These are phyloP conservation scores for Paelopatides confundens DNA, from an alignment of 53 echinoderm and acorn worm species.

Conservation along the genomic window DNA sequence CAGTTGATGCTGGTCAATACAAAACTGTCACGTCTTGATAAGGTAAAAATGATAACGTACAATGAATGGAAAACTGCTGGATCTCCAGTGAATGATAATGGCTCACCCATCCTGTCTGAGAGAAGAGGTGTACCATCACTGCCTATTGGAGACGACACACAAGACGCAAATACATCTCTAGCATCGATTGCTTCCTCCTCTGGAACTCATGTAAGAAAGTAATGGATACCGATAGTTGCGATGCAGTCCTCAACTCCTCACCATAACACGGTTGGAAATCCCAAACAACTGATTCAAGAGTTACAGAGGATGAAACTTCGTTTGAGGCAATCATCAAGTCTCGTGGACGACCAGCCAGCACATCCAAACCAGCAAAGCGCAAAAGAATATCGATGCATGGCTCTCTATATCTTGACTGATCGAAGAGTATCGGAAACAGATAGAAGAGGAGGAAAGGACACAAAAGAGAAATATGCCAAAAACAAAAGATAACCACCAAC, in stretches of 20 bases:
- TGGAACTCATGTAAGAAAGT: neutral
- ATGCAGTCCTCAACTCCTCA: neutral
- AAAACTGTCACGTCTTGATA: too few species aligned
- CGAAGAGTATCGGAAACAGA: neutral
- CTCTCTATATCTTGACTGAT: constrained; percentile 21
- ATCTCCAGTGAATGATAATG: neutral
- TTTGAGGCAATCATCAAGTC: constrained; percentile 6
- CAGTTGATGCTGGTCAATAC: neutral
- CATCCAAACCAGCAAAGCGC: constrained; percentile 1
- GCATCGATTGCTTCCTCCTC: neutral
- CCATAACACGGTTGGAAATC: neutral
- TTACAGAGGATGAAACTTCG: neutral
- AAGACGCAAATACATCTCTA: neutral
- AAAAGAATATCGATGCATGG: constrained; percentile 8
- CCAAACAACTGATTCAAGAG: neutral
- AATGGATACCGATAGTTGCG: neutral
- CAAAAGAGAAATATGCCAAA: neutral
- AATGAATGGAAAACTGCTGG: neutral
- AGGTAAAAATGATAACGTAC: too few species aligned
- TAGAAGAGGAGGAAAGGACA: neutral
- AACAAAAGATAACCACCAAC: neutral
- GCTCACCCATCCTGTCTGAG: neutral
- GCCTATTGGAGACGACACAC: neutral
- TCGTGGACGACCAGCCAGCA: constrained; percentile 10
- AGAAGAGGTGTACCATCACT: neutral